These are phyloP conservation scores for Porites evermanni DNA, from an alignment of 92 coral and sea anemone species.

Conservation along the genomic window DNA sequence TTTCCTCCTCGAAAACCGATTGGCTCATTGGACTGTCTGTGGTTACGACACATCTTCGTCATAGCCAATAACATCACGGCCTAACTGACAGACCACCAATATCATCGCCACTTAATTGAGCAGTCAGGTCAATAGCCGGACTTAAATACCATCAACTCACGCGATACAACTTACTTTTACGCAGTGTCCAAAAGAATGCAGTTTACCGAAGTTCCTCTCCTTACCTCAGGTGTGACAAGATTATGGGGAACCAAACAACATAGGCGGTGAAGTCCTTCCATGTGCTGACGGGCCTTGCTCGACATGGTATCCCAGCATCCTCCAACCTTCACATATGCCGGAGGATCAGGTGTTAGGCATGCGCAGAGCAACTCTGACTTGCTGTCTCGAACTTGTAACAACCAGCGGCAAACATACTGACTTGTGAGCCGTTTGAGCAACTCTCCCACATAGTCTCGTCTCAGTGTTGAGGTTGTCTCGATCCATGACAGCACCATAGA, in stretches of 20 bases:
- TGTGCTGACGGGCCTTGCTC: constrained; percentile 79
- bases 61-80: no score
- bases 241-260: constrained; percentile 90
- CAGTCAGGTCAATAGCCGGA: no score
- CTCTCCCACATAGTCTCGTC: constrained; percentile 88
- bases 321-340: constrained; percentile 87
- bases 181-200: no score
- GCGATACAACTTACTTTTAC: no score
- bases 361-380: constrained; percentile 87
- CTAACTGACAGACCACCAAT: no score
- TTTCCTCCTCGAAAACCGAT: no score
- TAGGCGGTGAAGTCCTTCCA: constrained; percentile 94
- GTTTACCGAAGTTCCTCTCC: not conserved
- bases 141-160: no score
- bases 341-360: constrained; percentile 93
- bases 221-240: constrained; percentile 85
- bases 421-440: constrained; percentile 87
- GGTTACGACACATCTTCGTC: no score
- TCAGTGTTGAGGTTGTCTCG: constrained; percentile 85
- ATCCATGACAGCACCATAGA: constrained; percentile 98
- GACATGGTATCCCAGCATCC: constrained; percentile 90
- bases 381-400: constrained; percentile 81
- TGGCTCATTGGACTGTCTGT: no score
- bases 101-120: no score
- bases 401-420: constrained; percentile 95